These are phyloP conservation scores for Hirundo rustica DNA, from an alignment of 2,797 vertebrate species.

Conservation along the genomic window DNA sequence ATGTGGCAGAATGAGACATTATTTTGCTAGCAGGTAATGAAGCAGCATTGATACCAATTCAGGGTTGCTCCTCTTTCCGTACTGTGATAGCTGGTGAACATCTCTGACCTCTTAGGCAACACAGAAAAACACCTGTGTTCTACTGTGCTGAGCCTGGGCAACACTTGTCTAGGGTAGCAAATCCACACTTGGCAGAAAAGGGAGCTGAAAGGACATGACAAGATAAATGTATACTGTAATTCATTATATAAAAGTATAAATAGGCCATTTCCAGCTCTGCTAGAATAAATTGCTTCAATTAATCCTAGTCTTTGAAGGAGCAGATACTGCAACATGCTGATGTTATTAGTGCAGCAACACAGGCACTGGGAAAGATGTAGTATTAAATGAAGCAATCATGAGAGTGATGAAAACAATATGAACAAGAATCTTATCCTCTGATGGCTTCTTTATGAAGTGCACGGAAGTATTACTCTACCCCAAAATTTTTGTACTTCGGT, in stretches of 20 bases:
- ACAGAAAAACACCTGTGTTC: neutral
- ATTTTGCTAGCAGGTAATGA: neutral
- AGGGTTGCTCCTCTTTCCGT: neutral
- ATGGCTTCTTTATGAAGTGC: neutral
- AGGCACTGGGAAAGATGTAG: slow-evolving; percentile 4
- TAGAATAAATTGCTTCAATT: slow-evolving; percentile 68
- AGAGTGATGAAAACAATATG: slow-evolving; percentile 33
- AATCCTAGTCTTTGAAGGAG: slow-evolving; percentile 48
- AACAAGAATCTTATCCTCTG: neutral
- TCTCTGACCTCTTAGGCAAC: neutral
- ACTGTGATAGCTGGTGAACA: neutral
- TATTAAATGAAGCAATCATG: slow-evolving; percentile 39
- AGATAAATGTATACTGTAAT: slow-evolving; percentile 43
- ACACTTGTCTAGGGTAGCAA: neutral
- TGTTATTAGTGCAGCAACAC: slow-evolving; percentile 24
- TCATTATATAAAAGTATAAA: slow-evolving; percentile 51
- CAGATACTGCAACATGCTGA: slow-evolving; percentile 46
- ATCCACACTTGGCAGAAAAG: neutral
- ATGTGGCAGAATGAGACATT: neutral
- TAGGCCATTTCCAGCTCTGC: slow-evolving; percentile 31
- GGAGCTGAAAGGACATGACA: neutral
- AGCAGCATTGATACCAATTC: neutral
- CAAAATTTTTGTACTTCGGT: neutral
- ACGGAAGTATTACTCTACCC: neutral
- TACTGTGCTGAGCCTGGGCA: neutral